Base-by-base conservation (phyloP, 2,113 vertebrate genomes). In the Brachypteracias leptosomus region DNA sequence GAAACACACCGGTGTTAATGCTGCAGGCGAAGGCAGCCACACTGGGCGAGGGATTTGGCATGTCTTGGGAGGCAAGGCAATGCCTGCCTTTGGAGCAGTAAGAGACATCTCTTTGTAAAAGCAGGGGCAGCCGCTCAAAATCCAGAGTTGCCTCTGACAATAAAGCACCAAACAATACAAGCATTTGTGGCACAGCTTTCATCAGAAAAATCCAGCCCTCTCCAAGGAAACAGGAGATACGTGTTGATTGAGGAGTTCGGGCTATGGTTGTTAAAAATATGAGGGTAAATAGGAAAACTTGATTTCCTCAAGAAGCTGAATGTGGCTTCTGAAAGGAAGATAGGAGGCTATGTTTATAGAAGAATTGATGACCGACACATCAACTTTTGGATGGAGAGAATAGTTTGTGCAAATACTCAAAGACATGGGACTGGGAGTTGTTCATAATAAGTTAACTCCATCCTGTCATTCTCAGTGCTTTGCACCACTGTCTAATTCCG, bases 1-100 rank as follows among this genome's bases (percentile, higher is more conserved):
- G 72, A 22, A 70, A 3, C 55, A 29, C 21, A 2, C 1, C 0
- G 2, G 44, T 1, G 1, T 0, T 3, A 21, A 29, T 0, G 2
- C 86, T 49, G 71, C 58, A 15, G 49, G 54, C 4, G 1, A 14
- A 24, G 16, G 36, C 0, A 22, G 35, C 49, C 36, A 6, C 2
- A 0, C 44, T 3, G 38, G 10, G 0, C 10, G 15, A 77, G 26
- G 36, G 29, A 13, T 10, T 25, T 49, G 46, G 46, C 36, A 13
- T 6, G 7, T 22, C 55, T 21, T 3, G 1, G 31, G 46, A 77
- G 55, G 26, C 26, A 58, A 81, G 46, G 44, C 10, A 46, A 13
- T 4, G 8, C 6, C 51, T 82, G 59, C 12, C 42, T 35, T 25
- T 8, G 26, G n/a, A 84, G 49, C 10, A 46, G 29, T 22, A 61